phyloP scores from a whole-genome alignment of 2,888 invertebrate genomes.

The Ypsolopha scabrella region DNA sequence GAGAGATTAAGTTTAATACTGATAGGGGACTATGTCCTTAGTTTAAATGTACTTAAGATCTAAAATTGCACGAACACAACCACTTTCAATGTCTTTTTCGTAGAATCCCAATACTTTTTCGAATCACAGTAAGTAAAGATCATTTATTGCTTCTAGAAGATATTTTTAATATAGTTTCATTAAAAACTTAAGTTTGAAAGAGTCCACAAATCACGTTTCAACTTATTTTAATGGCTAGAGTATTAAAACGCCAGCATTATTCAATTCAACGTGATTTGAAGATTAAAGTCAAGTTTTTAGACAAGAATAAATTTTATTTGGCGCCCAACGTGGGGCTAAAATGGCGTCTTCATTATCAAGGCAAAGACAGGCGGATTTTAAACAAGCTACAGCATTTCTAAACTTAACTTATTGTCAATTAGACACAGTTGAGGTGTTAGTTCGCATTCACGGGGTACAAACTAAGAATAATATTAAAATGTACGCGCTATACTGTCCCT shows the following conservation, averaged over 20 bases:
- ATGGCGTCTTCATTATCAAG: constrained; percentile 14
- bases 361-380: constrained; percentile 32
- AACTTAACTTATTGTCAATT: constrained; percentile 60
- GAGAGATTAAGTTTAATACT: neutral
- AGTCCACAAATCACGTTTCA: no score
- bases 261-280: no score
- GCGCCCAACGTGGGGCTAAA: no score
- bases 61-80: constrained; percentile 69
- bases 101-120: neutral
- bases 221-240: no score
- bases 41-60: constrained; percentile 25
- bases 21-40: constrained; percentile 1
- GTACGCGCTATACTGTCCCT: neutral
- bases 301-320: no score
- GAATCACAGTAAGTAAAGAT: constrained; percentile 12
- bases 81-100: constrained; percentile 43
- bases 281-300: no score
- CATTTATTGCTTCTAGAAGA: neutral
- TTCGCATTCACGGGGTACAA: constrained; percentile 46
- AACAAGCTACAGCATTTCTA: constrained; percentile 29
- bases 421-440: constrained; percentile 54
- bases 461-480: neutral
- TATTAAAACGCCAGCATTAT: no score
- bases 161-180: neutral
- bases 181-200: no score